Percentiles rank a stretch among this genome's conserved stretches.
phyloP scores from a whole-genome alignment of 2,888 invertebrate genomes.

The Apamea sordens region DNA sequence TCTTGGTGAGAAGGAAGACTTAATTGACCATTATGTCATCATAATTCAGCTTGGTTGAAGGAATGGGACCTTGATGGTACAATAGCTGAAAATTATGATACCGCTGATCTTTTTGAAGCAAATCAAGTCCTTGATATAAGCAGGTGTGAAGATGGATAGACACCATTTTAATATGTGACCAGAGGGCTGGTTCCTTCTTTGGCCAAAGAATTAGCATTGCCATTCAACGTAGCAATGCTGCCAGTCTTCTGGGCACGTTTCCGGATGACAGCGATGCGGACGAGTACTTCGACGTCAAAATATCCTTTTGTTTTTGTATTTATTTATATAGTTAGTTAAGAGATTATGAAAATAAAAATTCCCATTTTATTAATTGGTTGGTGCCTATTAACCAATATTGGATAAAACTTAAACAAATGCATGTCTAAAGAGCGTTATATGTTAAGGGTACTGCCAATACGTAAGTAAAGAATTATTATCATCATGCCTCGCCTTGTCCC shows the following conservation, averaged over 20 bases:
- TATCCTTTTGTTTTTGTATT: too few relatives aligned
- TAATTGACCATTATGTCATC: neutral
- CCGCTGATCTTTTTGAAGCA: neutral
- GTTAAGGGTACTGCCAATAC: neutral
- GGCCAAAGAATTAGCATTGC: too few relatives aligned
- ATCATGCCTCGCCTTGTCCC: too few relatives aligned
- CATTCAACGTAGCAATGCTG: too few relatives aligned
- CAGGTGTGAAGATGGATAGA: neutral
- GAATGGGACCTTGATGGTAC: neutral
- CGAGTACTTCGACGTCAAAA: too few relatives aligned
- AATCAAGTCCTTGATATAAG: neutral
- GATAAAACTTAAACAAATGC: neutral
- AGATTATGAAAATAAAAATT: too few relatives aligned
- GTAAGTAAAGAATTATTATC: too few relatives aligned
- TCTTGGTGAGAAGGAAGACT: neutral
- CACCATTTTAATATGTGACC: neutral
- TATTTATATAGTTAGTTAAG: too few relatives aligned
- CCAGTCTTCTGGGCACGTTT: too few relatives aligned
- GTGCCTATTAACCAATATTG: neutral
- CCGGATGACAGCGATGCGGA: too few relatives aligned
- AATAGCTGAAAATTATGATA: neutral
- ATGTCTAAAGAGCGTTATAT: neutral
- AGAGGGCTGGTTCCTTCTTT: too few relatives aligned
- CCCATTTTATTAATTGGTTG: neutral
- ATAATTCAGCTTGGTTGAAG: neutral